Conservation (phyloP, 2,888 invertebrate genomes). For the Chaetogeoica ovagalla region DNA sequence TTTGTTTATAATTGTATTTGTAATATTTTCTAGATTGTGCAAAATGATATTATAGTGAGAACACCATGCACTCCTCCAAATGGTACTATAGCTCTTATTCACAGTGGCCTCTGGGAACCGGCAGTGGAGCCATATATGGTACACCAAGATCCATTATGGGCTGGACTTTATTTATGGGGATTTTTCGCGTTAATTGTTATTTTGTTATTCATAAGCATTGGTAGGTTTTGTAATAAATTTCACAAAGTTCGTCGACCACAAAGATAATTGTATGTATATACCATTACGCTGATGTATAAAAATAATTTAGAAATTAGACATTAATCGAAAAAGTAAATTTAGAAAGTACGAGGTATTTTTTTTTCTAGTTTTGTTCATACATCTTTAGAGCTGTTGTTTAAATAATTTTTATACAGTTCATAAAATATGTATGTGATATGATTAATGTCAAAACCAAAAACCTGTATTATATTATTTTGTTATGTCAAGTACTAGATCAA, state of each 20-base stretch:
- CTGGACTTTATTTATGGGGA: constrained; percentile 45
- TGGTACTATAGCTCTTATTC: constrained; percentile 63
- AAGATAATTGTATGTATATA: constrained; percentile 24
- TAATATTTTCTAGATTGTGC: constrained; percentile 69
- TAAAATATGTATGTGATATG: constrained; percentile 14
- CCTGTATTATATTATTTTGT: neutral
- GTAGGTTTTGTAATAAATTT: constrained; percentile 51
- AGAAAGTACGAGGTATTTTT: constrained; percentile 28
- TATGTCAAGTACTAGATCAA: constrained; percentile 31
- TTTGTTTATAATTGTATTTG: constrained; percentile 55
- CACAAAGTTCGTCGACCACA: constrained; percentile 36
- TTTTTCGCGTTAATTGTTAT: constrained; percentile 50
- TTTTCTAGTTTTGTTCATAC: constrained; percentile 23
- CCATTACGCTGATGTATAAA: constrained; percentile 6
- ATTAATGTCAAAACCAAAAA: neutral
- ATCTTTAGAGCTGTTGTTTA: constrained; percentile 15
- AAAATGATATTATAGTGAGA: constrained; percentile 84
- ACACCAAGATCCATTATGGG: constrained; percentile 44
- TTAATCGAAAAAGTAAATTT: constrained; percentile 4
- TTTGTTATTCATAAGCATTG: constrained; percentile 48
- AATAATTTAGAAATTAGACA: neutral
- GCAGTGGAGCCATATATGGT: constrained; percentile 52
- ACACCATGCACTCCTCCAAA: constrained; percentile 79
- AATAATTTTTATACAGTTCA: constrained; percentile 9
- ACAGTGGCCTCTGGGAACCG: constrained; percentile 55